Evolutionary conservation across 2,888 invertebrate genomes (phyloP).

Genomic region (Saturnia pavonia): DNA sequence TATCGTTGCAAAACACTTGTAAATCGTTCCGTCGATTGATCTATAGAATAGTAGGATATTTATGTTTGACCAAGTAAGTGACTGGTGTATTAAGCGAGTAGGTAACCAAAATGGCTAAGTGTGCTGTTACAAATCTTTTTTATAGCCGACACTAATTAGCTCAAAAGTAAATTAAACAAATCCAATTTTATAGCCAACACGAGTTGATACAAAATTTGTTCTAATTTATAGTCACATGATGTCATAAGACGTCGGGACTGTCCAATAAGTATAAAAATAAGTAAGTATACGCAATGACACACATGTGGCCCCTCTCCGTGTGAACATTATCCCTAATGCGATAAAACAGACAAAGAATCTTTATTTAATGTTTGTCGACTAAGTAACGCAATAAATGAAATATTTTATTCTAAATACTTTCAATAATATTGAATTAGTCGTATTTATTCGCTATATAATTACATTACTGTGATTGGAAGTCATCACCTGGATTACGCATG

Average conservation of each 20-base stretch:
- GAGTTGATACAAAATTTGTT: slow-evolving; percentile 68
- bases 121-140: slow-evolving; percentile 17
- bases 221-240: slow-evolving; percentile 70
- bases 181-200: slow-evolving; percentile 67
- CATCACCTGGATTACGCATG: too few relatives aligned
- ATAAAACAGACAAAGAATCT: slow-evolving; percentile 59
- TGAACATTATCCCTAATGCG: slow-evolving; percentile 67
- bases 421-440: background rate
- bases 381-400: slow-evolving; percentile 4
- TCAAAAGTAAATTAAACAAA: slow-evolving; percentile 67
- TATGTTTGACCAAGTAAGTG: background rate
- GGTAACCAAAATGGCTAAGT: background rate
- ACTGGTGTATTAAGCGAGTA: background rate
- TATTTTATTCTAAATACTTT: background rate
- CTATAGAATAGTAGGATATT: background rate
- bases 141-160: slow-evolving; percentile 34
- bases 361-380: slow-evolving; percentile 33
- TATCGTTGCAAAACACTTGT: background rate
- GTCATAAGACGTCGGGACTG: slow-evolving; percentile 50
- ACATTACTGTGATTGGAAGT: too few relatives aligned
- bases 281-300: slow-evolving; percentile 69
- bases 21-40: background rate
- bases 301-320: slow-evolving; percentile 75
- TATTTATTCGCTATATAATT: too few relatives aligned
- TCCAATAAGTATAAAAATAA: slow-evolving; percentile 67